A percentile compares a stretch with the other conserved stretches of the same genome.
Evolutionary conservation across 1,140 invertebrate genomes (phyloP).

Genomic region (Penaeus japonicus): DNA sequence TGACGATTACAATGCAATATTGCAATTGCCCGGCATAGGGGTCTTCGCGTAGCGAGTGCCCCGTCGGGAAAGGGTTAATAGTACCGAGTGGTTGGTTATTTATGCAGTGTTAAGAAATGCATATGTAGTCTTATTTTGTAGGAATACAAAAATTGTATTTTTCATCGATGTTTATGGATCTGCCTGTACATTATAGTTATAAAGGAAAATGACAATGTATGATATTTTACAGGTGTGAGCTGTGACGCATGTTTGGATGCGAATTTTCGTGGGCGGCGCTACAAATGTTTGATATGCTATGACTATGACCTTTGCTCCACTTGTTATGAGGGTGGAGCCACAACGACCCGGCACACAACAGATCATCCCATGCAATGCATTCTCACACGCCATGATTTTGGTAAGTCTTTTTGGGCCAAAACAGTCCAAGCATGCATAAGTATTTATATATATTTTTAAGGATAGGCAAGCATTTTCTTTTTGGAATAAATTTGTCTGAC

Average conservation of each 20-base stretch:
- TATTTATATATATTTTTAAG: neutral
- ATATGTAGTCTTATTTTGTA: too few relatives aligned
- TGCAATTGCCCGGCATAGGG: too few relatives aligned
- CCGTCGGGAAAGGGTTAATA: too few relatives aligned
- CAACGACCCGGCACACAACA: conserved; percentile 88
- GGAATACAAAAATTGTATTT: neutral
- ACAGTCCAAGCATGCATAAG: too few relatives aligned
- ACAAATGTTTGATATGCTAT: conserved; percentile 98
- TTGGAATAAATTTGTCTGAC: too few relatives aligned
- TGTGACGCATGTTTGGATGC: conserved; percentile 99
- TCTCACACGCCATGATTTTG: conserved; percentile 94
- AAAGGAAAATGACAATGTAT: neutral
- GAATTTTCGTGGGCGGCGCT: conserved; percentile 95
- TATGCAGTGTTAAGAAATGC: too few relatives aligned
- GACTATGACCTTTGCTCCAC: conserved; percentile 98
- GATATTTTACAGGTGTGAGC: conserved; percentile 76
- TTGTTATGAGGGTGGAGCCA: conserved; percentile 94
- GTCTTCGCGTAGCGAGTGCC: too few relatives aligned
- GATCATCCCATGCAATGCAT: conserved; percentile 99
- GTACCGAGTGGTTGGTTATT: too few relatives aligned
- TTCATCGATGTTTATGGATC: neutral
- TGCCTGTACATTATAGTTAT: neutral
- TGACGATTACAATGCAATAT: too few relatives aligned
- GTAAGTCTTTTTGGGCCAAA: conserved; percentile 67
- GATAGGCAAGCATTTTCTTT: too few relatives aligned